Base-by-base conservation (phyloP, 2,888 invertebrate species). In the Sesia apiformis region DNA sequence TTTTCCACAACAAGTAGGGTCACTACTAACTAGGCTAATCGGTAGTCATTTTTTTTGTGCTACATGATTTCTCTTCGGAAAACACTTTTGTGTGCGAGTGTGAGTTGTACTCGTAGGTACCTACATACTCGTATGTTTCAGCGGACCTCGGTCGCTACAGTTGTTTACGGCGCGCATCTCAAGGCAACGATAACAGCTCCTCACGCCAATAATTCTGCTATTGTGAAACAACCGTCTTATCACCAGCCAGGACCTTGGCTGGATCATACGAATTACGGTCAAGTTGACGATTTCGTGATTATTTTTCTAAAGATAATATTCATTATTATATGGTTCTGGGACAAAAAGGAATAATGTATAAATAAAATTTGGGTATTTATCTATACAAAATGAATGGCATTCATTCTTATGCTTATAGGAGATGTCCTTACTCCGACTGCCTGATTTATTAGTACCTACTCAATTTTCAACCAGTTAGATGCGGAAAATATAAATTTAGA, bases 171-270 rank as follows among this genome's bases (percentile, higher is more conserved):
- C 82, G 75, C 72, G 78, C 85, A 81, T 86, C 86, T 84, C 88
- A 89, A 88, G 88, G 88, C 81, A 63, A 81, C 68, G 69, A 57
- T 60, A 55, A 52, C 72, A 68, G 74, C 76, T 71, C 82, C 75
- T 73, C 75, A 83, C 84, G 88, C 89, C 87, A 89, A 89, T 89
- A 89, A 88, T 88, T 88, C 88, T 83, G 84, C 86, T 86, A 81
- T 89, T 89, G 89, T 88, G 89, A 83, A 89, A 89, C 80, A 76
- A 63, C 64, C 66, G 70, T 74, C 81, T 85, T 85, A 86, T 88
- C 87, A 84, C 70, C 68, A 69, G 70, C 64, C 66, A 61, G 69
- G 70, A 76, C 88, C 88, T 89, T 88, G 86, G 81, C 66, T 78
- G 78, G 81, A 88, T 85, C 85, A 82, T 70, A 81, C 78, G 83